These are phyloP conservation scores for Eolophus roseicapilla DNA, from an alignment of 2,113 vertebrate genomes.

Conservation along the genomic window DNA sequence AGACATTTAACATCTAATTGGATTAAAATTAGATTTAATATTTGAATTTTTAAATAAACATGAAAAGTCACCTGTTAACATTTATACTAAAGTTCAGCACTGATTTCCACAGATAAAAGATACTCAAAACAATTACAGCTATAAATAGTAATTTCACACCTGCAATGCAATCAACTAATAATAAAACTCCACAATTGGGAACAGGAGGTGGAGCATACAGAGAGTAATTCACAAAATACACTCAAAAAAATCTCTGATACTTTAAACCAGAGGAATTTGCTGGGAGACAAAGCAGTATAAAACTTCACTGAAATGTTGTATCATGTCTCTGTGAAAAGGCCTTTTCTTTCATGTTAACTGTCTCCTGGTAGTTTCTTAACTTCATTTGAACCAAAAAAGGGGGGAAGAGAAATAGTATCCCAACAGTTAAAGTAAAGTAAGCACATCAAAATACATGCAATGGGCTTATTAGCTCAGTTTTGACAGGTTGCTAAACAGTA, in stretches of 20 bases:
- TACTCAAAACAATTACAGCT: background rate
- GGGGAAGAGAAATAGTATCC: background rate
- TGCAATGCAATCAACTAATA: background rate
- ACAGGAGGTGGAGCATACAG: background rate
- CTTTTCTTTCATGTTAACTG: background rate
- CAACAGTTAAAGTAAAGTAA: slow-evolving; percentile 50
- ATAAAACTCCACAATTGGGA: background rate
- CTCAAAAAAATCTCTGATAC: background rate
- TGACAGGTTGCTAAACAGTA: slow-evolving; percentile 80
- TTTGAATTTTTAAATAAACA: background rate
- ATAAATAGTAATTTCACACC: background rate
- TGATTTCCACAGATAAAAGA: background rate
- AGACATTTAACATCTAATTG: background rate
- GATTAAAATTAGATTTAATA: background rate
- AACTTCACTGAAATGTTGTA: background rate
- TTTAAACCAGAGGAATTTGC: background rate
- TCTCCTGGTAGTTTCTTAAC: background rate
- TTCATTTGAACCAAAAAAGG: background rate
- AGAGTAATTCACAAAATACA: background rate
- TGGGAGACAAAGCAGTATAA: background rate
- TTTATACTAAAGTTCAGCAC: background rate
- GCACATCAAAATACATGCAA: slow-evolving; percentile 36
- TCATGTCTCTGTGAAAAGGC: background rate
- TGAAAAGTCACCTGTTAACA: background rate
- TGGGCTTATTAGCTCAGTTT: slow-evolving; percentile 69